Evolutionary conservation across 53 echinoderm and acorn worm genomes (phyloP).

Genomic region (Temnopleurus reevesii): DNA sequence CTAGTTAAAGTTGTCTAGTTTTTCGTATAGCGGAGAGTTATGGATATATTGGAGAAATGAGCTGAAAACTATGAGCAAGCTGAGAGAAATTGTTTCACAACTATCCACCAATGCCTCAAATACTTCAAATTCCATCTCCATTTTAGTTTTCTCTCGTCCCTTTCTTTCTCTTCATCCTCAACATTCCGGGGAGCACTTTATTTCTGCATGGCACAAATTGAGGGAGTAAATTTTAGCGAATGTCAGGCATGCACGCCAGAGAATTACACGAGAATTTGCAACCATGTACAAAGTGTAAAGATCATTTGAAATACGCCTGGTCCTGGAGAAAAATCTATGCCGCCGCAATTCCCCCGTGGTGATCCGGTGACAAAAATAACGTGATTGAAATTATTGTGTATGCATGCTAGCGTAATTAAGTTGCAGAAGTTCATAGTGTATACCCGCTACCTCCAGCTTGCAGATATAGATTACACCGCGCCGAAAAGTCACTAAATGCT

Average conservation of each 20-base stretch:
- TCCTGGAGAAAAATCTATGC: slow-evolving; percentile 48
- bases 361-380: slow-evolving; percentile 62
- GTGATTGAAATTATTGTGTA: slow-evolving; percentile 66
- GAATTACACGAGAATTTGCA: slow-evolving; percentile 55
- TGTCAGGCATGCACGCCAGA: slow-evolving; percentile 52
- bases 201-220: slow-evolving; percentile 42
- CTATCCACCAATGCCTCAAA: slow-evolving; percentile 39
- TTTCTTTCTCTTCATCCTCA: neutral
- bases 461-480: slow-evolving; percentile 45
- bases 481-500: slow-evolving; percentile 59
- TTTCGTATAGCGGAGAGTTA: slow-evolving; percentile 30
- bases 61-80: neutral
- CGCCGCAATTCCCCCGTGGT: slow-evolving; percentile 60
- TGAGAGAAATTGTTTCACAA: slow-evolving; percentile 13
- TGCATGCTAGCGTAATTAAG: slow-evolving; percentile 66
- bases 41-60: slow-evolving; percentile 42
- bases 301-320: slow-evolving; percentile 56
- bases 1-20: neutral
- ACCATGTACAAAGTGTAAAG: slow-evolving; percentile 61
- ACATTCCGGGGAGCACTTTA: slow-evolving; percentile 46
- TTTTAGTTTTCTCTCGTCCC: neutral
- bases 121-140: slow-evolving; percentile 56
- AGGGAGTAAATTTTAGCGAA: slow-evolving; percentile 55
- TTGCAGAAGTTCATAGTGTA: slow-evolving; percentile 37
- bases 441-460: neutral